Evolutionary conservation across 2,888 invertebrate genomes (phyloP), one percentile per base, ranked within the genome.

Genomic region (Drosophila rellima): DNA sequence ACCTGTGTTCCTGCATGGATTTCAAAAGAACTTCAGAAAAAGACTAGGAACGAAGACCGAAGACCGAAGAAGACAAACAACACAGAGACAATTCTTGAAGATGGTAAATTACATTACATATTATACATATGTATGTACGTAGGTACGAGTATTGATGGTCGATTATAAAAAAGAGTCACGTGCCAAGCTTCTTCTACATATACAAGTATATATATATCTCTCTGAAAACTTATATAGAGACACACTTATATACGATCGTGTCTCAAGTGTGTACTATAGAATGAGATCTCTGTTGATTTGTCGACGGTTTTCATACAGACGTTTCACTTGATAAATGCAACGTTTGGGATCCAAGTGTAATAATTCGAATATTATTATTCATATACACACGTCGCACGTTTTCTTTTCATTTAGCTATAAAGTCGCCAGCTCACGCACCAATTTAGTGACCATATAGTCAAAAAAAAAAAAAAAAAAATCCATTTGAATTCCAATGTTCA

Each of bases 351-450:
- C 35, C 62, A 39, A 37, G 42, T 62, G 64, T 51, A 64, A 69
- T 72, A 74, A 82, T 82, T 82, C 80, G 70, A 88, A 88, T 86
- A 83, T 86, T 88, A 80, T 80, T 88, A 83, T 88, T 86, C 81
- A 88, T 88, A 86, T 70, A 68, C 71, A 67, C 59, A 70, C 74
- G 70, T 47, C 56, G 70, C 83, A 77, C 74, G 82, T 79, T 74
- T 64, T 37, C 26, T 7, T 26, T 26, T 26, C 23, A 23, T 6
- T 23, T 69, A 37, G 85, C 74, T 39, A 83, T 81, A 82, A 85
- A 86, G 63, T 39, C 69, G 68, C 35, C 61, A 74, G 45, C 50
- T 69, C 67, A 72, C 73, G 81, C 76, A 69, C 76, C 66, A 40
- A 75, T 81, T 69, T 74, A 66, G 66, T 78, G 66, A 74, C 63